Base-by-base conservation (phyloP, 2,113 vertebrate species). In the Sarotherodon lohbergeri region DNA sequence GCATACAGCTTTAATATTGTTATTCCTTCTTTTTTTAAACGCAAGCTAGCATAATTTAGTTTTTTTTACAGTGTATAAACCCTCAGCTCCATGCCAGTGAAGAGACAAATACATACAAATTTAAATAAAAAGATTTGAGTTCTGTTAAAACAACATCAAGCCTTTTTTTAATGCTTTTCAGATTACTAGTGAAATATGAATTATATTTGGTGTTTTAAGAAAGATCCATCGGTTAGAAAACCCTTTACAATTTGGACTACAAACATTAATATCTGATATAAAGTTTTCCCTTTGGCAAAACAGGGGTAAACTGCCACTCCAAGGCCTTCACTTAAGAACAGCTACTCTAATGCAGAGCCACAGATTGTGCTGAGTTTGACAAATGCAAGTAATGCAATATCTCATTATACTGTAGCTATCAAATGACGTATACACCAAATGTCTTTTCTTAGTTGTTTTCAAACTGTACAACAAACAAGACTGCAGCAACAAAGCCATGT, bases 201-300 rank as follows among this genome's bases (percentile, higher is more conserved):
- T 89, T 80, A 78, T 89, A 83, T 94, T 92, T 93, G 91, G 82
- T 82, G 84, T 91, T 92, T 93, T 94, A 91, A 83, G 91, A 94
- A 93, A 94, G 78, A 82, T 81, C 85, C 55, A 46, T 81, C 81
- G 84, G 81, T 89, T 92, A 95, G 88, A 95, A 94, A 95, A 95
- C 61, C 90, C 78, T 82, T 82, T 48, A 82, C 73, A 86, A 86
- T 55, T 85, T 57, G 83, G 84, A 78, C 86, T 90, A 87, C 83
- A 88, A 94, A 83, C 89, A 84, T 83, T 57, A 92, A 50, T 90
- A 88, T 92, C 68, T 46, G 48, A 91, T 96, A 95, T 83, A 96
- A 95, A 96, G 89, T 86, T 91, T 92, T 94, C 94, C 94, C 93
- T 95, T 96, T 94, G 91, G 93, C 88, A 95, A 96, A 95, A 93